These are phyloP conservation scores for Littorina saxatilis DNA, from an alignment of 1,140 invertebrate genomes.

Conservation along the genomic window DNA sequence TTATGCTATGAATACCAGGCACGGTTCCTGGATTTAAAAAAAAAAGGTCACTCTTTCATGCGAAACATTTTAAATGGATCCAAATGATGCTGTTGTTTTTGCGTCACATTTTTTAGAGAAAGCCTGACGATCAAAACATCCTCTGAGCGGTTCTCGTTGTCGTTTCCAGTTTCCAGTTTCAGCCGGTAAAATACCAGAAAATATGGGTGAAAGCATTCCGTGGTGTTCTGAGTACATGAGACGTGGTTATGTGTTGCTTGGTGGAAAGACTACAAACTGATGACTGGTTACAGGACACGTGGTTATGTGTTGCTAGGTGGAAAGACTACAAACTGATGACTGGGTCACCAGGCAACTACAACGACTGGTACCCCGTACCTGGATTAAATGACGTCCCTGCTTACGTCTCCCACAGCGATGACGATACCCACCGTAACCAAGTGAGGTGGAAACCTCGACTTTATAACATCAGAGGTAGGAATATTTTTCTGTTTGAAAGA, in stretches of 20 bases:
- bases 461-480: slow-evolving; percentile 2
- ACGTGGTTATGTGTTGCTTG: too few species aligned
- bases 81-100: not conserved
- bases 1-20: too few species aligned
- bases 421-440: not conserved
- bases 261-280: too few species aligned
- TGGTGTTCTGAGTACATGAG: not conserved
- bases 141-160: not conserved
- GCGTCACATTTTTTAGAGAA: not conserved
- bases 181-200: not conserved
- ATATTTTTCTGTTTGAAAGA: too few species aligned
- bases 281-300: not conserved
- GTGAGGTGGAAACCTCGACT: not conserved
- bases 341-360: slow-evolving; percentile 49
- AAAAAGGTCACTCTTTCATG: not conserved
- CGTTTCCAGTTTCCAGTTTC: not conserved
- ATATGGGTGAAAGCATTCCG: not conserved
- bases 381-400: not conserved
- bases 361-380: slow-evolving; percentile 49
- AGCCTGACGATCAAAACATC: not conserved
- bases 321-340: slow-evolving; percentile 47
- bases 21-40: too few species aligned
- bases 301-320: not conserved
- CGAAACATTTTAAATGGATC: not conserved
- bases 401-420: not conserved